Evolutionary conservation across 2,797 vertebrate genomes (phyloP).

Genomic region (Novumbra hubbsi): DNA sequence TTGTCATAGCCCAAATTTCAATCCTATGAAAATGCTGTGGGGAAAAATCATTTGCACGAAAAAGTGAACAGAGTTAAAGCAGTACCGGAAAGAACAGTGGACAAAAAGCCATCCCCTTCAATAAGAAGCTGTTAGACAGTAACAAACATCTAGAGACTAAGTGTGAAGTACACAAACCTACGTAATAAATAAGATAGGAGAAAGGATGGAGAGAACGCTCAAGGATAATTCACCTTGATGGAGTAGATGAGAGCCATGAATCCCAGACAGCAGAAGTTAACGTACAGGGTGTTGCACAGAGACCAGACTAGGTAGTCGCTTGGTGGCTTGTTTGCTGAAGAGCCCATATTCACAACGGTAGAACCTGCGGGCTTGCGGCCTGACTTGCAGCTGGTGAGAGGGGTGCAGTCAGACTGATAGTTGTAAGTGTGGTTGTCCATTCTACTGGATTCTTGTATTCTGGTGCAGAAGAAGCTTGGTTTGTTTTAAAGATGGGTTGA

Average conservation of each 20-base stretch:
- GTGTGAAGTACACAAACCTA: not conserved
- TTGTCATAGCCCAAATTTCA: no score
- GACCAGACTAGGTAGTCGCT: conserved; percentile 83
- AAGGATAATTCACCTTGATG: conserved; percentile 74
- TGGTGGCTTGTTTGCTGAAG: conserved; percentile 58
- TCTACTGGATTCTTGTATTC: conserved; percentile 11
- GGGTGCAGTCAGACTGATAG: conserved; percentile 78
- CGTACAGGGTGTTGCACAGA: conserved; percentile 79
- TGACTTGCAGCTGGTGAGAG: conserved; percentile 74
- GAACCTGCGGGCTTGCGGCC: conserved; percentile 66
- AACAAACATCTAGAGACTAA: not conserved
- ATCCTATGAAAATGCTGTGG: no score
- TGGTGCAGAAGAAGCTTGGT: not conserved
- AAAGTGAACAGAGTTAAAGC: no score
- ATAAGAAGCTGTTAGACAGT: no score
- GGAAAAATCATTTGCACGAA: no score
- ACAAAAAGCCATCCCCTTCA: no score
- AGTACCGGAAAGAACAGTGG: no score
- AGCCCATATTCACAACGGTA: conserved; percentile 76
- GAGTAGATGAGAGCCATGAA: conserved; percentile 83
- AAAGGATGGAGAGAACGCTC: not conserved
- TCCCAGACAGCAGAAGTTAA: conserved; percentile 86
- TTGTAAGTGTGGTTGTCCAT: conserved; percentile 83
- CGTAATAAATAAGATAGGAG: not conserved
- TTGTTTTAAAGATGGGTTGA: not conserved